A percentile compares a stretch with the other conserved stretches of the same genome.
These are phyloP conservation scores for Nomada ferruginata DNA, from an alignment of 2,888 invertebrate species.

Conservation along the genomic window DNA sequence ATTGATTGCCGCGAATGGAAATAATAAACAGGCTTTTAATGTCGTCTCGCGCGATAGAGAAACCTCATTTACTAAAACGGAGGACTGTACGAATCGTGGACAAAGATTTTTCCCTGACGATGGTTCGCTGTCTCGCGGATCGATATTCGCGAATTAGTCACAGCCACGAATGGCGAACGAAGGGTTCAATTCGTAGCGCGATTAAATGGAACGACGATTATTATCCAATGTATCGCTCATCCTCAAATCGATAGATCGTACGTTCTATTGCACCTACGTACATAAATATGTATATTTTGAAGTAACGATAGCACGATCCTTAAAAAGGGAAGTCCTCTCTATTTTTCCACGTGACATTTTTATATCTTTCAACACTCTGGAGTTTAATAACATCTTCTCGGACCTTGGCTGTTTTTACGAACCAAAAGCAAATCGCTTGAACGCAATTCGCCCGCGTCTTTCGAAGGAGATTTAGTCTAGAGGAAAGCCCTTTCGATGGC, in stretches of 20 bases:
- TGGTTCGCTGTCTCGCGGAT: background rate
- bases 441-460: background rate
- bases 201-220: slow-evolving; percentile 24
- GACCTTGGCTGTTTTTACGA: background rate
- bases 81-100: background rate
- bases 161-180: background rate
- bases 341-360: too few relatives aligned
- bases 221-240: slow-evolving; percentile 13
- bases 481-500: too few relatives aligned
- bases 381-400: background rate
- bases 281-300: background rate
- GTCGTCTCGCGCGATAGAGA: background rate
- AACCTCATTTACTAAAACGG: background rate
- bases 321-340: too few relatives aligned
- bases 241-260: background rate
- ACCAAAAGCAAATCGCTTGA: background rate
- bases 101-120: background rate
- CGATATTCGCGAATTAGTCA: slow-evolving; percentile 26
- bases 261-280: background rate
- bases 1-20: slow-evolving; percentile 25
- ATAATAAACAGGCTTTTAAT: slow-evolving; percentile 2
- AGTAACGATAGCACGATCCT: background rate
- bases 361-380: too few relatives aligned
- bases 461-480: background rate
- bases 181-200: slow-evolving; percentile 12